Evolutionary conservation across 2,797 vertebrate species (phyloP).

Genomic region (Triplophysa yarkandensis): DNA sequence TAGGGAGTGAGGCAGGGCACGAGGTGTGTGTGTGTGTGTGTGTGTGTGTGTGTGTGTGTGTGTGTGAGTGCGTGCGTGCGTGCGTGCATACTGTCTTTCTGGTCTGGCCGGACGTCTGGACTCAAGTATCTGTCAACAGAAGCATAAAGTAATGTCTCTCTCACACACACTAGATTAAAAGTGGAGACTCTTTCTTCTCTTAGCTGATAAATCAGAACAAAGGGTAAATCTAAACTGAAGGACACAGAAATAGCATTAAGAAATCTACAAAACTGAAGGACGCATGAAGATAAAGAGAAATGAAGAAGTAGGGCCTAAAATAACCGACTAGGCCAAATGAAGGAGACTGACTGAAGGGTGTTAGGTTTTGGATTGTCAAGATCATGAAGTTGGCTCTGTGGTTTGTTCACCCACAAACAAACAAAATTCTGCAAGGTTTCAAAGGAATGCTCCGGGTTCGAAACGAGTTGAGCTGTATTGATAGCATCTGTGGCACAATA

Average conservation of each 20-base stretch:
- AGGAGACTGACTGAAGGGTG: neutral
- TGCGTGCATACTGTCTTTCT: neutral
- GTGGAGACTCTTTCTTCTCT: constrained; percentile 15
- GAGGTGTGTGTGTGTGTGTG: neutral
- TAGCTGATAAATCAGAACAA: constrained; percentile 28
- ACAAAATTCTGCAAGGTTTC: neutral
- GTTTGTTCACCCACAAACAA: neutral
- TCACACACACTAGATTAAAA: constrained; percentile 25
- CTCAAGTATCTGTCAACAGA: constrained; percentile 15
- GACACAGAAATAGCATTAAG: constrained; percentile 10
- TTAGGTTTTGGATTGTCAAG: neutral
- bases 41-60: neutral
- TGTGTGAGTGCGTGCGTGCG: too few species aligned
- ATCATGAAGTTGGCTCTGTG: neutral
- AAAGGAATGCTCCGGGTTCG: constrained; percentile 1
- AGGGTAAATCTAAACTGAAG: constrained; percentile 28
- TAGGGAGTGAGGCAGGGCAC: constrained; percentile 15
- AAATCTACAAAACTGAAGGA: constrained; percentile 1
- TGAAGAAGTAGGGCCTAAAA: neutral
- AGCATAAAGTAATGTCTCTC: neutral
- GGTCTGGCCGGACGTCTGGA: neutral
- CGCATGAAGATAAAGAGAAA: constrained; percentile 13
- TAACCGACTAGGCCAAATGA: neutral
- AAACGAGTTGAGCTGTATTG: neutral
- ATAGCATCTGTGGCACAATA: neutral